Evolutionary conservation across 2,888 invertebrate species (phyloP).

Genomic region (Agrenia bidenticulata): DNA sequence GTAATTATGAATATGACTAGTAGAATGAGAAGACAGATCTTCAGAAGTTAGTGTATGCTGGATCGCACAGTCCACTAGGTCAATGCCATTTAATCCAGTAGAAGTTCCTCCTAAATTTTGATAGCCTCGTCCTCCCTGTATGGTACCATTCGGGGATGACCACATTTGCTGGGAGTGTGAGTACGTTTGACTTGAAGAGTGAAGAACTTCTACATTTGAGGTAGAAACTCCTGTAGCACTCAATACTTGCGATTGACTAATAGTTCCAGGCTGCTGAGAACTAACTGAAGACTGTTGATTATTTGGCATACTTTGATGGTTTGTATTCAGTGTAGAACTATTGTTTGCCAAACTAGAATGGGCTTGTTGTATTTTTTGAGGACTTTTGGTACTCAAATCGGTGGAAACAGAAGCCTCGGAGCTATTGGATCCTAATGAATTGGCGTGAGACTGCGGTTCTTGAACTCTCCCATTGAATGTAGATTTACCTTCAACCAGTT

Average conservation of each 20-base stretch:
- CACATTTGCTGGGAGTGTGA: background rate
- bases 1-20: background rate
- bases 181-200: background rate
- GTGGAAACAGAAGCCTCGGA: background rate
- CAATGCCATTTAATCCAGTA: constrained; percentile 20
- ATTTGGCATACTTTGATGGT: background rate
- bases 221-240: background rate
- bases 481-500: background rate
- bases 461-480: background rate
- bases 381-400: too few relatives aligned
- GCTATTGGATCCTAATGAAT: background rate
- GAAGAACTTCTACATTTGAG: background rate
- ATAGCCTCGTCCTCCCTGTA: too few relatives aligned
- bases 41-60: constrained; percentile 32
- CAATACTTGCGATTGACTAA: background rate
- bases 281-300: background rate
- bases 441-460: background rate
- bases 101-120: background rate
- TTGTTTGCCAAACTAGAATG: too few relatives aligned
- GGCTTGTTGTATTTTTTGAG: too few relatives aligned
- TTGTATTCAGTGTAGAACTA: background rate
- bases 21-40: background rate
- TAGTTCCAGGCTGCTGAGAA: background rate
- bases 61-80: constrained; percentile 41
- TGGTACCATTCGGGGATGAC: background rate